phyloP scores from a whole-genome alignment of 2,888 invertebrate genomes.

The Leptopilina drosophilae region DNA sequence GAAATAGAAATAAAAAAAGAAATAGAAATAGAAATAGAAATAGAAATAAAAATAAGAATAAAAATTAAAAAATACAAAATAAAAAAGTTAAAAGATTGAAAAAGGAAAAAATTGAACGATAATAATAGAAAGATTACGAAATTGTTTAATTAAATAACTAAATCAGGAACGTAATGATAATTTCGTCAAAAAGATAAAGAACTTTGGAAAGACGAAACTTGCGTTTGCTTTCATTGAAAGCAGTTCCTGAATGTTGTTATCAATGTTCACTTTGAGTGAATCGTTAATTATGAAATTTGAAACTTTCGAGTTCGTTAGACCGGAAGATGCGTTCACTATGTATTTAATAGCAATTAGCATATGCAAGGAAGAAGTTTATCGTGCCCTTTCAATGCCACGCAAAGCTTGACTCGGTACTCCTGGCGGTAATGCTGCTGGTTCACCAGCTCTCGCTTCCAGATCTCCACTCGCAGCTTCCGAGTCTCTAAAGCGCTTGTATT shows the following conservation, averaged over 20 bases:
- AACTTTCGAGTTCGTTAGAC: slow-evolving; percentile 18
- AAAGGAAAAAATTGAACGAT: too few relatives aligned
- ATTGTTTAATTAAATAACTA: too few relatives aligned
- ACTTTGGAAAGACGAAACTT: slow-evolving; percentile 34
- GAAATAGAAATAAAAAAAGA: too few relatives aligned
- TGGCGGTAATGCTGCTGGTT: slow-evolving; percentile 65
- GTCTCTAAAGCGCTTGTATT: slow-evolving; percentile 73
- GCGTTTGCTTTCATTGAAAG: slow-evolving; percentile 38
- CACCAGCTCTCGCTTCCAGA: slow-evolving; percentile 68
- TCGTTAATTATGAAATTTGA: slow-evolving; percentile 36
- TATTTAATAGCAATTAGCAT: slow-evolving; percentile 35
- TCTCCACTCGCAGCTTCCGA: slow-evolving; percentile 72
- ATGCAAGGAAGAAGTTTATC: slow-evolving; percentile 58
- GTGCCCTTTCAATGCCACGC: slow-evolving; percentile 67
- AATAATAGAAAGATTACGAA: neutral
- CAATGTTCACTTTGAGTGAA: slow-evolving; percentile 28
- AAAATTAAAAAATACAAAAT: neutral
- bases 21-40: too few relatives aligned
- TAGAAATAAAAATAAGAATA: too few relatives aligned
- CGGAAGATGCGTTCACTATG: slow-evolving; percentile 34
- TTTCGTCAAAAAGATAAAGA: slow-evolving; percentile 30
- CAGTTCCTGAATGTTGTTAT: slow-evolving; percentile 35
- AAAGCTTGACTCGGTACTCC: slow-evolving; percentile 70
- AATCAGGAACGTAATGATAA: slow-evolving; percentile 8
- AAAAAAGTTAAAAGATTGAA: neutral